Evolutionary conservation across 1,140 invertebrate species (phyloP).

Genomic region (Bombus haemorrhoidalis): DNA sequence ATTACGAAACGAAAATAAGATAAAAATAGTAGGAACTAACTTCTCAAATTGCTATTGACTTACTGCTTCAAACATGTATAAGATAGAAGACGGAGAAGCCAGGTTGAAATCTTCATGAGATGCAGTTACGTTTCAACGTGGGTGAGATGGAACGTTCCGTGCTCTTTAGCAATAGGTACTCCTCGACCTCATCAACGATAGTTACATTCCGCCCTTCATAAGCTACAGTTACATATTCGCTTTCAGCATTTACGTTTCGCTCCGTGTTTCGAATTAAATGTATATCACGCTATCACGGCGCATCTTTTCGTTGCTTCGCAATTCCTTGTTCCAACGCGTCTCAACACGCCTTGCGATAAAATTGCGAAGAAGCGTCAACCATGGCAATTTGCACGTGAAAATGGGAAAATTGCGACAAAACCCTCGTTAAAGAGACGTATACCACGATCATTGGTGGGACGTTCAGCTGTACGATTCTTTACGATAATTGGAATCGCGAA

Average conservation of each 20-base stretch:
- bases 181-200: constrained; percentile 24
- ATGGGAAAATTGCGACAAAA: too few species aligned
- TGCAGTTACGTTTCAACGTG: background rate
- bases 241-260: background rate
- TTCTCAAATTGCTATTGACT: background rate
- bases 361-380: too few species aligned
- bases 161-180: background rate
- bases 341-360: too few species aligned
- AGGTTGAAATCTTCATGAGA: background rate
- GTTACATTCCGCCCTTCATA: background rate
- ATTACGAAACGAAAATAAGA: too few species aligned
- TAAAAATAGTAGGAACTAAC: too few species aligned
- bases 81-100: background rate
- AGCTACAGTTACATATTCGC: background rate
- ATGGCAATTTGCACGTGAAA: too few species aligned
- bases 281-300: background rate
- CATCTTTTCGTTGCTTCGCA: background rate
- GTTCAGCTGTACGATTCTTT: background rate
- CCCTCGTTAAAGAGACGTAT: too few species aligned
- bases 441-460: background rate
- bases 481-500: background rate
- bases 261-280: background rate
- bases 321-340: too few species aligned
- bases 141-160: background rate
- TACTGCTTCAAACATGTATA: background rate